phyloP scores from a whole-genome alignment of 2,797 vertebrate species.

The Otus scops region DNA sequence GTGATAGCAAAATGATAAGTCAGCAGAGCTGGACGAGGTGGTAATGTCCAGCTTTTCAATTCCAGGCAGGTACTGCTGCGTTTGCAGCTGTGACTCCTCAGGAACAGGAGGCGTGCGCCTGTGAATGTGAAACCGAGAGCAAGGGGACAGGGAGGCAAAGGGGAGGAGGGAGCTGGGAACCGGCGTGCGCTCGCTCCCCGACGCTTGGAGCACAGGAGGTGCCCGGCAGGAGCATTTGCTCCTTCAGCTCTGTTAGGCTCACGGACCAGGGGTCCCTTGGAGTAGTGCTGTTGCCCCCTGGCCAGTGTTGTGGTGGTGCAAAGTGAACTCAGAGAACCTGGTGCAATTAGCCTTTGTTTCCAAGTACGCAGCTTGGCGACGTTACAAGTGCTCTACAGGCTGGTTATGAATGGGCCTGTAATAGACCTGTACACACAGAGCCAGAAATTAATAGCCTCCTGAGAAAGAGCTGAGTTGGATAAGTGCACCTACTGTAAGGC shows the following conservation, averaged over 20 bases:
- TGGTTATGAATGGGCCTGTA: not conserved
- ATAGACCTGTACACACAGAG: not conserved
- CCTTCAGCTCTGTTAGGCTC: not conserved
- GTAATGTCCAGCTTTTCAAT: constrained; percentile 59
- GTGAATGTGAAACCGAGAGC: not conserved
- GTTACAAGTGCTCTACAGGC: not conserved
- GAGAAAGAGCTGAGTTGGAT: constrained; percentile 23
- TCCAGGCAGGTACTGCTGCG: constrained; percentile 68
- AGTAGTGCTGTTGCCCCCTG: not conserved
- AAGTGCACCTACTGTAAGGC: not conserved
- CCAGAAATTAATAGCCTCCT: not conserved
- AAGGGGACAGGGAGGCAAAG: not conserved
- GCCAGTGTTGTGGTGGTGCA: not conserved
- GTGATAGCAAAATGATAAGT: constrained; percentile 48
- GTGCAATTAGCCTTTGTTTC: not conserved
- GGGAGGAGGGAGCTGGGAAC: not conserved
- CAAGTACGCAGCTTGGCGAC: fast-evolving
- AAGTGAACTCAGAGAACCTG: not conserved
- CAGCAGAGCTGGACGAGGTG: constrained; percentile 39
- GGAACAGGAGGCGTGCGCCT: not conserved
- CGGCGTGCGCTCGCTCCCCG: fast-evolving
- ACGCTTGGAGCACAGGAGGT: not conserved
- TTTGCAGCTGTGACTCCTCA: constrained; percentile 53
- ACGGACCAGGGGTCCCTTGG: fast-evolving
- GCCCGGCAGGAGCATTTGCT: not conserved